Base-by-base conservation (phyloP, 2,888 invertebrate genomes). In the Himalopsyche anomala region DNA sequence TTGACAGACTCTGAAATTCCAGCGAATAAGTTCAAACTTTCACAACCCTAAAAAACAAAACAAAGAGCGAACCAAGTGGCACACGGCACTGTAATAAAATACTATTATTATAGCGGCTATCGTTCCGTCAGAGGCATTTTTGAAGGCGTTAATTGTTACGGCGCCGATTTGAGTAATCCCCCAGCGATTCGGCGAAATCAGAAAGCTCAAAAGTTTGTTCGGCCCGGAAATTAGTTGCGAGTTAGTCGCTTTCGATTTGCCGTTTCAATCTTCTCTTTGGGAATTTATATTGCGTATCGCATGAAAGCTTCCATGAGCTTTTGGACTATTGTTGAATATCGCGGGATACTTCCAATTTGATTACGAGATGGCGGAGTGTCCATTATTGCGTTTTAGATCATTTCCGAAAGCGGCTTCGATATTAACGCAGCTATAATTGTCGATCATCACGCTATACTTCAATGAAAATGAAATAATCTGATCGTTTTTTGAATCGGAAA, bases 171-270 rank as follows among this genome's bases (percentile, higher is more conserved):
- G 36, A 38, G 74, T 36, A 74, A 74, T 74, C 74, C 74, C 69
- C 74, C 19, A 36, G 74, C 74, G 74, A 74, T 74, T 74, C 11
- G 74, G 36, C 74, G 19, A 36, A 74, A 74, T 74, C 74, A 36
- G 74, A 74, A 74, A 38, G 36, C 74, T 74, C 74, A 74, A 74
- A 74, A 74, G 74, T 74, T 74, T 36, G 74, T 36, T 74, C 74
- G 74, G 74, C 28, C 74, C 74, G 74, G 74, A 74, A 74, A 74
- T 74, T 74, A 74, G 62, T 74, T 74, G 74, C 74, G 74, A 74
- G 36, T 74, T 74, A 74, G 19, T 74, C 51, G 51, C 51, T 51
- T 51, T 51, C 51, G 51, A 51, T 51, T 36, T 11, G 38, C 36
- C 74, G 62, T 62, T 62, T 62, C 62, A 28, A 62, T 62, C 62